Evolutionary conservation across 53 echinoderm and acorn worm genomes (phyloP).

Genomic region (Antedon mediterranea): DNA sequence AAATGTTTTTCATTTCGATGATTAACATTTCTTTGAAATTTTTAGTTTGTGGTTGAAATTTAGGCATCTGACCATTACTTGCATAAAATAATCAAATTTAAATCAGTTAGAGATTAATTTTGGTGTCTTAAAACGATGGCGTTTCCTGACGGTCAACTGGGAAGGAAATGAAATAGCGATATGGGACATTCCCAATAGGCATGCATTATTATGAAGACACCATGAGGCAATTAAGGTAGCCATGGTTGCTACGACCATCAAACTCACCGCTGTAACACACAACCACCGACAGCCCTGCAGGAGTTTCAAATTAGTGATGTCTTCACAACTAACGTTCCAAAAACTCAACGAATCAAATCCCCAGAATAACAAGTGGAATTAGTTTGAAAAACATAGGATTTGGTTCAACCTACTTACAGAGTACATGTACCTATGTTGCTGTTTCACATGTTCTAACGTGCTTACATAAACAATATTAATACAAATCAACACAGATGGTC

Average conservation of each 20-base stretch:
- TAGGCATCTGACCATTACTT: too few relatives aligned
- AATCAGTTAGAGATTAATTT: too few relatives aligned
- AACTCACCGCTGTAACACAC: neutral
- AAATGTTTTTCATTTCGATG: too few relatives aligned
- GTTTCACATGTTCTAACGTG: neutral
- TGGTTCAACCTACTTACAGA: neutral
- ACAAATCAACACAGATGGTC: conserved; percentile 1
- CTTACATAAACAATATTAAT: neutral
- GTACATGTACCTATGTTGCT: neutral
- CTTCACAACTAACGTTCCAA: neutral
- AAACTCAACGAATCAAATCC: neutral
- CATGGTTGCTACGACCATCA: neutral
- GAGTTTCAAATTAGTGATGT: neutral
- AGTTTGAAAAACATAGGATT: neutral
- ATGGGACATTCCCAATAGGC: neutral
- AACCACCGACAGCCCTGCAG: neutral
- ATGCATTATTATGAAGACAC: neutral
- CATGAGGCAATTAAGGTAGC: neutral
- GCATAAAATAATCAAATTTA: too few relatives aligned
- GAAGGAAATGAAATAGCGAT: too few relatives aligned
- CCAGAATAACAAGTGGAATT: neutral
- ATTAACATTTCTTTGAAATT: too few relatives aligned
- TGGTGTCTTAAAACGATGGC: too few relatives aligned
- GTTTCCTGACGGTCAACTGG: too few relatives aligned
- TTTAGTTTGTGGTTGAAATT: too few relatives aligned